Base-by-base conservation (phyloP, 2,113 vertebrate genomes). In the Kryptolebias marmoratus region DNA sequence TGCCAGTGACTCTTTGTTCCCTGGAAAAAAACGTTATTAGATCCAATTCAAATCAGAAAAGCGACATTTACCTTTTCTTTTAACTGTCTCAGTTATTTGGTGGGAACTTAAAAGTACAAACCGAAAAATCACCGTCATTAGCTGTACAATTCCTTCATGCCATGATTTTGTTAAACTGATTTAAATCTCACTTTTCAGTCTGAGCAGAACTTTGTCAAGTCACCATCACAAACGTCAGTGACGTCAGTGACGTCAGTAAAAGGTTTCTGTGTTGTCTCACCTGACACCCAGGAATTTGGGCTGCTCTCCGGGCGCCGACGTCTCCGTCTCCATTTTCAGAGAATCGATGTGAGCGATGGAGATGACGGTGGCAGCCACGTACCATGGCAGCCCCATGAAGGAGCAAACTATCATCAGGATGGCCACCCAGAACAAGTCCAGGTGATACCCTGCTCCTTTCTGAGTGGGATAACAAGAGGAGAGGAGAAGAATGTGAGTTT, bases 281-380 rank as follows among this genome's bases (percentile, higher is more conserved):
- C 98, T 96, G 71, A 99, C 98, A 68, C 98, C 98, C 32, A 99
- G 90, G 85, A 99, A 99, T 83, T 98, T 99, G 11, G 98, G 98
- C 81, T 96, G 95, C 31, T 99, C 98, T 67, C 98, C 98, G 0
- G 98, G 98, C 1, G 98, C 98, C 0, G 97, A 98, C 0, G 97
- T 99, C 91, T 98, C 90, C 0, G 97, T 99, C 91, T 99, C 98
- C 98, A 99, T 99, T 93, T 97, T 99, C 88, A 99, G 92, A 59
- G 97, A 98, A 92, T 99, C 98, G 0, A 99, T 97, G 87, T 99
- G 98, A 27, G 98, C 98, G 1, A 99, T 99, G 87, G 98, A 99
- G 91, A 99, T 99, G 63, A 99, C 98, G 0, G 98, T 99, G 30
- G 98, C 98, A 0, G 97, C 98, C 50, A 99, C 98, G 0, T 99